Conservation (phyloP, 2,797 vertebrate genomes). For the Gobio occitaniae region DNA sequence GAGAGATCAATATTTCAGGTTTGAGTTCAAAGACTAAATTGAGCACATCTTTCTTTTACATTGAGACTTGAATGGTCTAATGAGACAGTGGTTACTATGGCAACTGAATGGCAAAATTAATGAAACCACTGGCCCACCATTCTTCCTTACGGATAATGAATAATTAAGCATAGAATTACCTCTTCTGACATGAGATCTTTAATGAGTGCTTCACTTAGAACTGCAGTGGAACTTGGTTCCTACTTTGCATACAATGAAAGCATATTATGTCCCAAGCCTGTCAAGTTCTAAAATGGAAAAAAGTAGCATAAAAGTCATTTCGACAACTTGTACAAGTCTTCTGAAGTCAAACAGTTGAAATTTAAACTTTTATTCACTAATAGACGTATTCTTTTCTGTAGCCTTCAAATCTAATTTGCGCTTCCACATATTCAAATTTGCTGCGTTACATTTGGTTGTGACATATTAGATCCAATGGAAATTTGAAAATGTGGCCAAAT, state of each 20-base stretch:
- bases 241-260: neutral
- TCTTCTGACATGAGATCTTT: constrained; percentile 14
- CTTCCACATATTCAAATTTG: neutral
- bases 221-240: neutral
- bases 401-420: neutral
- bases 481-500: neutral
- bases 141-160: constrained; percentile 31
- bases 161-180: constrained; percentile 28
- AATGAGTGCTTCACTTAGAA: constrained; percentile 22
- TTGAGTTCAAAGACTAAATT: constrained; percentile 16
- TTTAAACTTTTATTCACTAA: neutral
- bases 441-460: too few species aligned
- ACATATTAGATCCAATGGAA: neutral
- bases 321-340: neutral
- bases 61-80: neutral
- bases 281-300: neutral
- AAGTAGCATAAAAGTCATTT: neutral
- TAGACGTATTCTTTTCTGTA: neutral
- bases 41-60: constrained; percentile 18
- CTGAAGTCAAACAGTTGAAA: neutral
- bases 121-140: neutral
- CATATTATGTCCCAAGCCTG: neutral
- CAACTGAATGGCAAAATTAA: constrained; percentile 26
- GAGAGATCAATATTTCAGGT: constrained; percentile 24
- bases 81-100: constrained; percentile 26